Evolutionary conservation across 37 sponge, comb jelly and placozoan genomes (phyloP).

Genomic region (Petrosia ficiformis): DNA sequence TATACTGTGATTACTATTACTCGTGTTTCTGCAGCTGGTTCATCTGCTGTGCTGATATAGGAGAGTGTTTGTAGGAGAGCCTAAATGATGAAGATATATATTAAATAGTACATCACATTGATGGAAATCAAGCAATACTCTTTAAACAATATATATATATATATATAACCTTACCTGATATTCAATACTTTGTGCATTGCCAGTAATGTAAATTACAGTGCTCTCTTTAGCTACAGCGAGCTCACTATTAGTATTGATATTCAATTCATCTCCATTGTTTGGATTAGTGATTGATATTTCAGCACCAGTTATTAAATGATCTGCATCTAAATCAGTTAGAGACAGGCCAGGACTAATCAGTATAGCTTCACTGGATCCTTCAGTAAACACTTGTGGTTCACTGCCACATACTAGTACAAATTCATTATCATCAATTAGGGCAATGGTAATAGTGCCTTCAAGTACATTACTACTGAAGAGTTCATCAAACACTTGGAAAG

Average conservation of each 20-base stretch:
- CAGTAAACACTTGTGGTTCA: conserved; percentile 16
- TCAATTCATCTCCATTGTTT: conserved; percentile 37
- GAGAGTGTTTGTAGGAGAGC: conserved; percentile 9
- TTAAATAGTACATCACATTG: not conserved
- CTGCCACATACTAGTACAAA: conserved; percentile 32
- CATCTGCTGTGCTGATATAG: conserved; percentile 1
- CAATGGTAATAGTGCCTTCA: conserved; percentile 18
- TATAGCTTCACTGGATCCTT: conserved; percentile 28
- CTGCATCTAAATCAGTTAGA: conserved; percentile 32
- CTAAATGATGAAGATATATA: not conserved
- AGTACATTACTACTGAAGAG: conserved; percentile 24
- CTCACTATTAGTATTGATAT: no score
- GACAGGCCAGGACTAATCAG: conserved; percentile 5
- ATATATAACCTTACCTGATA: conserved; percentile 19
- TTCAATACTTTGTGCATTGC: conserved; percentile 10
- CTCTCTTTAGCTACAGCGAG: no score
- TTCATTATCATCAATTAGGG: conserved; percentile 26
- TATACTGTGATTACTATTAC: not conserved
- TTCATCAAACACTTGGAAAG: conserved; percentile 53
- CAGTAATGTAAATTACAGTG: conserved; percentile 17
- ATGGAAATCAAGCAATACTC: no score
- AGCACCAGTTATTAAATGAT: conserved; percentile 37
- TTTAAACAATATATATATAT: not conserved
- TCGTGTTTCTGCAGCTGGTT: not conserved
- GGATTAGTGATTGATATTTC: conserved; percentile 4